Conservation (phyloP, 2,888 invertebrate genomes). For the Drosophila pegasa region DNA sequence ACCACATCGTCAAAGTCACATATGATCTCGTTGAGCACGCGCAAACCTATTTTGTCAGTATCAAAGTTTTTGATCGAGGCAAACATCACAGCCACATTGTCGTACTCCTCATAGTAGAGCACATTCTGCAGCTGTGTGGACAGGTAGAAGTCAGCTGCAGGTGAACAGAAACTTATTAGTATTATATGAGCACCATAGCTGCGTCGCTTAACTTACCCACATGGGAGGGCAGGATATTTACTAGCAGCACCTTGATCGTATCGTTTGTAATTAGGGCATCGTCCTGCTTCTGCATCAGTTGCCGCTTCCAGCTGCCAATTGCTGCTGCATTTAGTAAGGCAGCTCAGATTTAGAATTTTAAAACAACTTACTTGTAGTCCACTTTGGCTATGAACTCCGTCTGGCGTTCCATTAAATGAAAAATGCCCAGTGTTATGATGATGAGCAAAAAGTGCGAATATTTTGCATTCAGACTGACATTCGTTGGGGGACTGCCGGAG, state of each 20-base stretch:
- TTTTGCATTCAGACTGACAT: constrained; percentile 88
- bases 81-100: constrained; percentile 97
- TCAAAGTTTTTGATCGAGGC: constrained; percentile 95
- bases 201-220: constrained; percentile 88
- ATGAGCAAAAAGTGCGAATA: constrained; percentile 91
- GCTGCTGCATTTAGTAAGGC: constrained; percentile 22
- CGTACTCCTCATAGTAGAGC: constrained; percentile 94
- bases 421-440: constrained; percentile 89
- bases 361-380: constrained; percentile 88
- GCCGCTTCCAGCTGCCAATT: constrained; percentile 87
- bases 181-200: no score
- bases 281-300: constrained; percentile 92
- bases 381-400: constrained; percentile 95
- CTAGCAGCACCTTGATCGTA: constrained; percentile 94
- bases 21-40: constrained; percentile 95
- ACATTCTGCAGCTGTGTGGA: constrained; percentile 89
- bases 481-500: constrained; percentile 89
- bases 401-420: constrained; percentile 95
- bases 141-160: constrained; percentile 91
- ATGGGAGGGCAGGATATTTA: constrained; percentile 96
- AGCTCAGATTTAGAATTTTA: constrained; percentile 4
- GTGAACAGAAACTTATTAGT: neutral
- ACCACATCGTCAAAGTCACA: constrained; percentile 93
- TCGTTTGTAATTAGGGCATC: constrained; percentile 94
- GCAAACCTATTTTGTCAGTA: constrained; percentile 88